phyloP scores from a whole-genome alignment of 1,140 invertebrate species.

The Drosophila takahashii region DNA sequence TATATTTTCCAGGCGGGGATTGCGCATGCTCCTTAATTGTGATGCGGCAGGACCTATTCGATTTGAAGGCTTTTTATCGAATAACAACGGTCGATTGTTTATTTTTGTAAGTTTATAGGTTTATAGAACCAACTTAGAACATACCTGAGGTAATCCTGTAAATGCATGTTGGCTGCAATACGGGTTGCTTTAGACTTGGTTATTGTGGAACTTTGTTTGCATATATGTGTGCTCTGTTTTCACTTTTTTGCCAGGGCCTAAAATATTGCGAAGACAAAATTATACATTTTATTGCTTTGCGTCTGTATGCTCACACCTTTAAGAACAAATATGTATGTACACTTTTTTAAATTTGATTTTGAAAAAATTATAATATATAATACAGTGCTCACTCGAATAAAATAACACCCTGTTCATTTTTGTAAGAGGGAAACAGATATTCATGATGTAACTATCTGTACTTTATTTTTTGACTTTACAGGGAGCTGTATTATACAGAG shows the following conservation, averaged over 20 bases:
- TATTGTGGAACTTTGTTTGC: background rate
- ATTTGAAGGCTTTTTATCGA: background rate
- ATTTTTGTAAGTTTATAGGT: background rate
- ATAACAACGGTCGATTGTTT: background rate
- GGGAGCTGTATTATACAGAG: background rate
- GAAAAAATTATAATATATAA: background rate
- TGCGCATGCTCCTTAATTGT: constrained; percentile 11
- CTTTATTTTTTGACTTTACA: background rate
- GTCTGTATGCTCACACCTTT: background rate
- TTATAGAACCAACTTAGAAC: constrained; percentile 5
- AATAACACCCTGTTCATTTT: background rate
- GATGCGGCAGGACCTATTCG: background rate
- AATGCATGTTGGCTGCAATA: constrained; percentile 49
- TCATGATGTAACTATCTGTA: background rate
- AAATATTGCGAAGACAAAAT: background rate
- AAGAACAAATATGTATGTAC: background rate
- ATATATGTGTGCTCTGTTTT: background rate
- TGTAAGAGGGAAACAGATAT: background rate
- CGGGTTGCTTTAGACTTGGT: background rate
- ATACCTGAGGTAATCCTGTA: constrained; percentile 61
- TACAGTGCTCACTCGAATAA: background rate
- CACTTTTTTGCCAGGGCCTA: background rate
- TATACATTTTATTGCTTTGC: background rate
- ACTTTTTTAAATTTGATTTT: background rate
- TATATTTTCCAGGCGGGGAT: constrained; percentile 1